A percentile compares a stretch with the other conserved stretches of the same genome.
Conservation (phyloP, 1,140 invertebrate species). For the Heterodera schachtii region DNA sequence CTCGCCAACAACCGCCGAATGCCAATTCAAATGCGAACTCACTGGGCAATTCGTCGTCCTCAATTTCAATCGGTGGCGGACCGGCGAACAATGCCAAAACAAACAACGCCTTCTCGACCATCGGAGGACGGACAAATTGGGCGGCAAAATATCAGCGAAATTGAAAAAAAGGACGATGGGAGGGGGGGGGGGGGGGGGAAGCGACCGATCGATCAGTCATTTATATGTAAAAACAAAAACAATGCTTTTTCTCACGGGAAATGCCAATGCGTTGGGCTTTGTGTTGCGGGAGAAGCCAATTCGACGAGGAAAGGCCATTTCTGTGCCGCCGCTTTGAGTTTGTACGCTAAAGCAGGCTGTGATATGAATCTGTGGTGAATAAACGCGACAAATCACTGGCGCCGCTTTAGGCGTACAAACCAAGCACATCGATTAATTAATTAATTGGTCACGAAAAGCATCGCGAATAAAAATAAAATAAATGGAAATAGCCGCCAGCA, state of each 20-base stretch:
- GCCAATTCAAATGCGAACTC: not conserved
- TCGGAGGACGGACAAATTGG: conserved; percentile 24
- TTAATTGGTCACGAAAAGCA: not conserved
- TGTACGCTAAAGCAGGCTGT: conserved; percentile 38
- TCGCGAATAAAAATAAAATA: too few species aligned
- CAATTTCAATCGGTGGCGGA: not conserved
- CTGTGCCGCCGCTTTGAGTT: conserved; percentile 1
- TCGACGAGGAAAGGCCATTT: not conserved
- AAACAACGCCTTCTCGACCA: conserved; percentile 8
- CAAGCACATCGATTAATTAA: not conserved
- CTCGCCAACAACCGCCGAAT: conserved; percentile 13
- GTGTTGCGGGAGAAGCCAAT: too few species aligned
- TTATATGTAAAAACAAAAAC: too few species aligned
- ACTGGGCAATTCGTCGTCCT: conserved; percentile 2
- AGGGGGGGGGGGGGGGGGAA: not conserved
- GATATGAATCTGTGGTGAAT: conserved; percentile 19
- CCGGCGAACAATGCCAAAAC: not conserved
- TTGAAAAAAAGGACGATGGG: not conserved
- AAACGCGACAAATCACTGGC: conserved; percentile 31
- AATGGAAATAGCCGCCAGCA: too few species aligned
- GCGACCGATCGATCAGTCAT: not conserved
- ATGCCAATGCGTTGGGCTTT: too few species aligned
- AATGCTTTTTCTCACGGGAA: too few species aligned
- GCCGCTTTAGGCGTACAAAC: conserved; percentile 34
- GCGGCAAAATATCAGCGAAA: conserved; percentile 34